Conservation (phyloP, 1,140 invertebrate genomes). For the Atta cephalotes region DNA sequence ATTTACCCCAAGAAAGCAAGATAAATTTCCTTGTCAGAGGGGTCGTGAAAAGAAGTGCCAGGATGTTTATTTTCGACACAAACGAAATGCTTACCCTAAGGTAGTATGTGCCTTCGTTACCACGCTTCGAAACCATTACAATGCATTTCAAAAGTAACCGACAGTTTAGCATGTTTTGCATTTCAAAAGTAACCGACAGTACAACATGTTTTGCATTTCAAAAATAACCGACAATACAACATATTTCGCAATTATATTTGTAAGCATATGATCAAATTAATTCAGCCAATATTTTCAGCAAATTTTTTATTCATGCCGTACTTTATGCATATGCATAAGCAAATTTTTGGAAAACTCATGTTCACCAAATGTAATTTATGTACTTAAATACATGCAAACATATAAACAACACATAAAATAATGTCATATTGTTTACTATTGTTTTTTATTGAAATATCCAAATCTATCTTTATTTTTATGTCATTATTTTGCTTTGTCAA, state of each 20-base stretch:
- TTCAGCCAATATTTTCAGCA: neutral
- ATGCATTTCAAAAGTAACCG: slow-evolving; percentile 14
- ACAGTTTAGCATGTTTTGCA: neutral
- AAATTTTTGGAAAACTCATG: neutral
- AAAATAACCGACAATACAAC: too few species aligned
- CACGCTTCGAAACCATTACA: slow-evolving; percentile 13
- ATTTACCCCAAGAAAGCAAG: slow-evolving; percentile 8
- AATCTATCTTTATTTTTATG: slow-evolving; percentile 6
- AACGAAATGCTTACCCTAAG: slow-evolving; percentile 45
- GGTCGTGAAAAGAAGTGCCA: slow-evolving; percentile 53
- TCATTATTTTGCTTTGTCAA: slow-evolving; percentile 5
- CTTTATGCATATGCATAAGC: neutral
- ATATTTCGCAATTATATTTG: neutral
- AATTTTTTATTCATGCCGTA: neutral
- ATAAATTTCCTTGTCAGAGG: slow-evolving; percentile 46
- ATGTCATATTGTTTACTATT: neutral
- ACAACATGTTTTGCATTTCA: too few species aligned
- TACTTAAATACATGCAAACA: neutral
- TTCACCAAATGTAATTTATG: slow-evolving; percentile 4
- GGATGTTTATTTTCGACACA: slow-evolving; percentile 66
- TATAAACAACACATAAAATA: neutral
- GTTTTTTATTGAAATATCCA: neutral
- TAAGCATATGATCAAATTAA: neutral
- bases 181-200: too few species aligned
- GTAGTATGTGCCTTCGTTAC: slow-evolving; percentile 54